Conservation (phyloP, 2,113 vertebrate genomes). For the human (Homo sapiens) region GRCh38 chr11:60432001-60432500, state of each 20-base stretch:
- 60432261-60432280: neutral
- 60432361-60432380: neutral
- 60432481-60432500: neutral
- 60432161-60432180: neutral
- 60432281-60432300: neutral
- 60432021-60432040: neutral
- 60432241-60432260: neutral
- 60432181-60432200: neutral
- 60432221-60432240: neutral
- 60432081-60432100: neutral
- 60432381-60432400: neutral
- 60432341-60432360: neutral
- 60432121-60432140: neutral
- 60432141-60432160: constrained; percentile 10
- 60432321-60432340: fast-evolving
- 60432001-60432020: neutral
- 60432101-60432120: neutral
- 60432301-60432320: neutral
- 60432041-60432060: neutral
- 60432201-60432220: neutral
- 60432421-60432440: constrained; percentile 71
- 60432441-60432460: constrained; percentile 60
- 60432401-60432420: constrained; percentile 69
- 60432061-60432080: neutral
- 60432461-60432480: constrained; percentile 63